Conservation (phyloP, 2,888 invertebrate species). For the Lissonota sp. region DNA sequence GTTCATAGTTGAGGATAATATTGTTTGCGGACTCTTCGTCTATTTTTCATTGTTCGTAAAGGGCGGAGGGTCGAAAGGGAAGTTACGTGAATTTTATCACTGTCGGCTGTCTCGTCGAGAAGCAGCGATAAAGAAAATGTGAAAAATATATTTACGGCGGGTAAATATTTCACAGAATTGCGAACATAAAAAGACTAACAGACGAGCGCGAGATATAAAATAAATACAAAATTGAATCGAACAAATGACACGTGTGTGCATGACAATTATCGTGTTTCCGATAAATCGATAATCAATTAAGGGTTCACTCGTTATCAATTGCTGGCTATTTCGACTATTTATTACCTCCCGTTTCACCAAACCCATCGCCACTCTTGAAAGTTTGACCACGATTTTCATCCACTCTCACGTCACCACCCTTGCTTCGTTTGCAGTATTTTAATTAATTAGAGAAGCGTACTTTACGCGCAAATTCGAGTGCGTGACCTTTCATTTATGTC, state of each 20-base stretch:
- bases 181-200: too few relatives aligned
- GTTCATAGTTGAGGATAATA: too few relatives aligned
- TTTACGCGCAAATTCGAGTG: constrained; percentile 10
- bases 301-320: not conserved
- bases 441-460: constrained; percentile 47
- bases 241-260: constrained; percentile 26
- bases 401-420: not conserved
- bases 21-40: too few relatives aligned
- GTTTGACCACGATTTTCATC: constrained; percentile 20
- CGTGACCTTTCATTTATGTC: not conserved
- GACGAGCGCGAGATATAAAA: not conserved
- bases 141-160: too few relatives aligned
- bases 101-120: too few relatives aligned
- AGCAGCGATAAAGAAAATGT: too few relatives aligned
- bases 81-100: too few relatives aligned
- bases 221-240: not conserved
- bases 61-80: too few relatives aligned
- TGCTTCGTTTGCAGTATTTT: constrained; percentile 1
- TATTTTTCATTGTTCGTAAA: too few relatives aligned
- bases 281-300: constrained; percentile 27
- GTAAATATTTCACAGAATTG: too few relatives aligned
- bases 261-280: constrained; percentile 23
- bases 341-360: constrained; percentile 38
- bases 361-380: not conserved
- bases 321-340: constrained; percentile 42